phyloP scores from a whole-genome alignment of 64 coral and sea anemone genomes.

The Montipora capricornis region DNA sequence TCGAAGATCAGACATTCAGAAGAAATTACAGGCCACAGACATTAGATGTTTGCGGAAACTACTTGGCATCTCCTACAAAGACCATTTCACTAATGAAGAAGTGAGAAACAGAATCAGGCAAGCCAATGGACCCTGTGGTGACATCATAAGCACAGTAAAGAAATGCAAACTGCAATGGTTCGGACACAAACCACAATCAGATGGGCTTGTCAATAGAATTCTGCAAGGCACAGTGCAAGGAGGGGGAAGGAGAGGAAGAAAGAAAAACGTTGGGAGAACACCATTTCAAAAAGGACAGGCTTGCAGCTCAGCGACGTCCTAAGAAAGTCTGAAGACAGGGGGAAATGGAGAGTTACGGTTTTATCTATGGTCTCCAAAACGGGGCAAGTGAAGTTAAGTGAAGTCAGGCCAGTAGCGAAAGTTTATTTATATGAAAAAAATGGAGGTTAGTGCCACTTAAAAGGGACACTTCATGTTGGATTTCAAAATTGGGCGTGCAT shows the following conservation, averaged over 20 bases:
- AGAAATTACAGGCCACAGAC: constrained; percentile 32
- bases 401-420: no score
- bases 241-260: constrained; percentile 3
- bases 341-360: neutral
- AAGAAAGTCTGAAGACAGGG: neutral
- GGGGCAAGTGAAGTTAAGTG: no score
- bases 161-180: neutral
- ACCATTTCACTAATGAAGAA: neutral
- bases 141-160: neutral
- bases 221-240: constrained; percentile 34
- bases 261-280: neutral
- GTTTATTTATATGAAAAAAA: no score
- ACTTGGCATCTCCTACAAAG: neutral
- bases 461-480: no score
- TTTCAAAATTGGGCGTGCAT: no score
- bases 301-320: neutral
- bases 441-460: no score
- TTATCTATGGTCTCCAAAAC: no score
- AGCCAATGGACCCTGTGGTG: neutral
- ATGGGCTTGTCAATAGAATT: neutral
- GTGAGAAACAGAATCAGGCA: neutral
- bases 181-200: neutral
- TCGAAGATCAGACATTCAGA: constrained; percentile 12
- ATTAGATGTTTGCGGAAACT: constrained; percentile 19
- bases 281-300: neutral